Base-by-base conservation (phyloP, 2,888 invertebrate species). In the Plagodis dolabraria region DNA sequence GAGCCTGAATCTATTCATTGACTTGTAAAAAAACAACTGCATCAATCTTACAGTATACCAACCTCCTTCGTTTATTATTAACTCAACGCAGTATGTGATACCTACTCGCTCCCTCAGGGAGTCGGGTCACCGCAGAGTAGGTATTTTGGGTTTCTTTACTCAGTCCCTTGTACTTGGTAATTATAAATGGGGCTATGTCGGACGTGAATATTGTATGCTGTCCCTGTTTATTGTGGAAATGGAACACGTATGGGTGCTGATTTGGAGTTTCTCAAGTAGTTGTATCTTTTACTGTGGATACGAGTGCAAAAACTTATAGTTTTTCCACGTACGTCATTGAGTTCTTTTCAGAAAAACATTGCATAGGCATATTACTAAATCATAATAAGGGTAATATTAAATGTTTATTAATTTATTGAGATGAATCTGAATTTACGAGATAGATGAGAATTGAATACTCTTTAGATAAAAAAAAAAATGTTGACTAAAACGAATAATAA, bases 151-250 rank as follows among this genome's bases (percentile, higher is more conserved):
- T 71, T 75, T 76, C 74, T 78, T 77, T 74, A 71, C 75, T 67
- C 76, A 76, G 74, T 71, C 62, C 65, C 57, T 55, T 60, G 62
- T 64, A 59, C 64, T 61, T 60, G 50, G 78, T 81, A 81, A 82
- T 83, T 82, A 83, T 83, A 77, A 77, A 82, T 80, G 77, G 70
- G 64, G 61, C 68, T 70, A 67, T 73, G 72, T 70, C 54, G 57
- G 66, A 67, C 63, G 68, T 76, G 75, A 75, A 77, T 75, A 72
- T 69, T 75, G 67, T 69, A 75, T 70, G 60, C 35, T 47, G 40
- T 62, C 68, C 63, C 69, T 66, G 65, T 71, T 73, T 71, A 60
- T 65, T 59, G 60, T 56, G 33, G 52, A 44, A 47, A 63, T 64
- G 58, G 50, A 38, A 45, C 33, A 35, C 38, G 49, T 55, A 60